Base-by-base conservation (phyloP, 2,888 invertebrate genomes). In the Tetramorium bicarinatum region DNA sequence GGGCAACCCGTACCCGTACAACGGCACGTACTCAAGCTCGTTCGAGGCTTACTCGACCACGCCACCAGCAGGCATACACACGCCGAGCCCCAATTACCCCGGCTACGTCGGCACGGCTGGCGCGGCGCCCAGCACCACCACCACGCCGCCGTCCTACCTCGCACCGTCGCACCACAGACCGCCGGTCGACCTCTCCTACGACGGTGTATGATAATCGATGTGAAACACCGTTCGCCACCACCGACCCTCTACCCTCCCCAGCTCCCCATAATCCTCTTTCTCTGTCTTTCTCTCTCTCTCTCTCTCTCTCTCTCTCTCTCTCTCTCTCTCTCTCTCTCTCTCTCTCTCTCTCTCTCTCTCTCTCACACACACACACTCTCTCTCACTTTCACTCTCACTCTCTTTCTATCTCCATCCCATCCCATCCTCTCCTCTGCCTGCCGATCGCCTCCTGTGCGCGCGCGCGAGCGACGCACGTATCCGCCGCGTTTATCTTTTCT, bases 1-100 rank as follows among this genome's bases (percentile, higher is more conserved):
- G 87, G 90, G 87, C 74, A 92, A 92, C 88, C 94, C 94, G 72
- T 95, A 94, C 87, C 92, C 94, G 13, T 94, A 95, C 90, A 95
- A 94, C 86, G 92, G 93, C 75, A 92, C 94, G 61, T 94, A 95
- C 81, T 91, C 94, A 85, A 94, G 94, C 92, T 94, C 94, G 79
- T 94, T 94, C 89, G 95, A 95, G 85, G 92, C 95, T 80, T 95
- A 95, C 94, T 94, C 95, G 25, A 94, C 29, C 29, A 34, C 95
- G 59, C 94, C 96, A 62, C 96, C 96, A 64, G 96, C 96, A 84
- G 92, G 93, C 38, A 95, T 97, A 88, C 97, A 97, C 93, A 96
- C 97, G 93, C 97, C 97, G 71, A 96, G 96, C 93, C 96, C 97
- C 54, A 97, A 97, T 93, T 97, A 97, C 94, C 96, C 97, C 47